Conservation (phyloP, 2,888 invertebrate genomes). For the Drosophila sordidula region DNA sequence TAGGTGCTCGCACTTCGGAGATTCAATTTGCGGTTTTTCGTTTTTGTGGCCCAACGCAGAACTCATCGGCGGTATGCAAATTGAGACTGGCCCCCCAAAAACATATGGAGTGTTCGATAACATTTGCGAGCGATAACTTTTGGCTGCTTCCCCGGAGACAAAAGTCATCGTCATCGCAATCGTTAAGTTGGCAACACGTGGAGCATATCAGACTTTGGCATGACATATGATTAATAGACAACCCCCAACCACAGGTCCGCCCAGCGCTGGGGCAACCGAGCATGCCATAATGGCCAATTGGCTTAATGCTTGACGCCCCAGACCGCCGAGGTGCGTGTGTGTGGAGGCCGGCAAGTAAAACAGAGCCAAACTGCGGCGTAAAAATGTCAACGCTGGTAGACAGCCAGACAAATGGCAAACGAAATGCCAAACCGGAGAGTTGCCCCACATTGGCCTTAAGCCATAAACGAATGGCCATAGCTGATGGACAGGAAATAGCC, state of each 20-base stretch:
- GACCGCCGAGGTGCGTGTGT: background rate
- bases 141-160: background rate
- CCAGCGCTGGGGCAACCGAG: constrained; percentile 32
- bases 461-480: constrained; percentile 9
- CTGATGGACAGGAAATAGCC: constrained; percentile 1
- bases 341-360: background rate
- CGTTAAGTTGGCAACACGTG: constrained; percentile 26
- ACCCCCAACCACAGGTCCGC: constrained; percentile 18
- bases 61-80: constrained; percentile 39
- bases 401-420: constrained; percentile 47
- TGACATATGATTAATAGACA: constrained; percentile 57
- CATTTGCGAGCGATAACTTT: constrained; percentile 8
- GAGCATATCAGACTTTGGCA: constrained; percentile 4
- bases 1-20: constrained; percentile 34
- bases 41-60: constrained; percentile 17
- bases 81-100: constrained; percentile 5
- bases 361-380: constrained; percentile 18
- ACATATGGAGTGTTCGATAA: constrained; percentile 16
- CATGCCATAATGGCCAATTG: constrained; percentile 56
- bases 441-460: constrained; percentile 3
- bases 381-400: constrained; percentile 54
- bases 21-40: constrained; percentile 47
- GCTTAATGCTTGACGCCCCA: constrained; percentile 29
- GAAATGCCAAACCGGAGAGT: constrained; percentile 36
- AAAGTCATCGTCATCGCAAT: constrained; percentile 11